Evolutionary conservation across 2,797 vertebrate species (phyloP), one percentile per base, ranked within the genome.

Genomic region (Hydrocynus forskahlii): DNA sequence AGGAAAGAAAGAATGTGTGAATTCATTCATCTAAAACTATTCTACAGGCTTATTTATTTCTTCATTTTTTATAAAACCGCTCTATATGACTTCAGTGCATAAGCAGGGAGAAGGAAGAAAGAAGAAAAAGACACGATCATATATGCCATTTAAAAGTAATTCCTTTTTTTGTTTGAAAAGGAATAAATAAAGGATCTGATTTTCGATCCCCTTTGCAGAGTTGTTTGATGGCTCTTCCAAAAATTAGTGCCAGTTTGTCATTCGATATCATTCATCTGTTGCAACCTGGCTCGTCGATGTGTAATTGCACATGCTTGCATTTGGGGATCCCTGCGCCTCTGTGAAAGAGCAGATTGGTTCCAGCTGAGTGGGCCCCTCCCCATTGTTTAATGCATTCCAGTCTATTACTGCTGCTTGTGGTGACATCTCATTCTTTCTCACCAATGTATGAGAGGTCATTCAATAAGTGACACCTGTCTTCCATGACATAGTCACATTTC

Each of bases 351-450:
- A 90, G 92, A 93, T 93, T 92, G 92, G 92, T 94, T 94, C 90
- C 89, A 89, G 89, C 87, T 88, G 88, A 50, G 66, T 88, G 88
- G 87, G 89, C 43, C 89, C 87, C 90, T 92, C 87, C 86, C 87
- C 90, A 92, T 92, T 89, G 93, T 93, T 92, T 94, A 92, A 94
- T 94, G 90, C 93, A 93, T 95, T 95, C 92, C 88, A 92, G 88
- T 92, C 92, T 94, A 93, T 94, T 94, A 93, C 91, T 89, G 91
- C 88, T 91, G 92, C 80, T 90, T 91, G 87, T 92, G 90, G 89
- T 92, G 92, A 93, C 92, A 93, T 91, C 92, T 92, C 91, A 92
- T 93, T 93, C 90, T 89, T 93, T 90, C 89, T 89, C 89, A 91
- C 89, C 91, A 90, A 90, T 91, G 92, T 93, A 92, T 85, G 89